A percentile compares a stretch with the other conserved stretches of the same genome.
phyloP scores from a whole-genome alignment of 2,797 vertebrate species.

The Chrosomus eos region DNA sequence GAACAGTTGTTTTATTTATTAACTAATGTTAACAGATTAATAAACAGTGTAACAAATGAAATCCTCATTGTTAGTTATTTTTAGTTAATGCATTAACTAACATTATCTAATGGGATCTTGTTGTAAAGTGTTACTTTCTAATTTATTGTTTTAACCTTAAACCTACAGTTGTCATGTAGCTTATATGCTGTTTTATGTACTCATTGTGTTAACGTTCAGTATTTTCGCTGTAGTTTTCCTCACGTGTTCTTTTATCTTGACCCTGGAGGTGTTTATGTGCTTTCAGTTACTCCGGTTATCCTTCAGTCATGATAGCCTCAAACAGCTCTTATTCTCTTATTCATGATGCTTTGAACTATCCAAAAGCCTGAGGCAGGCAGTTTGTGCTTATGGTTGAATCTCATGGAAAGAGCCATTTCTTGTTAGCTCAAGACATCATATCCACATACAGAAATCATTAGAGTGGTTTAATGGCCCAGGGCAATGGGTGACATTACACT shows the following conservation, averaged over 20 bases:
- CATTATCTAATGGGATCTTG: too few relatives aligned
- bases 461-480: not conserved
- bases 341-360: not conserved
- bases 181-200: not conserved
- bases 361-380: not conserved
- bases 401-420: conserved; percentile 14
- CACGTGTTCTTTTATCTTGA: not conserved
- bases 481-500: conserved; percentile 19
- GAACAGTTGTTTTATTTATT: not conserved
- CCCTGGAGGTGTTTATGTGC: conserved; percentile 13
- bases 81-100: not conserved
- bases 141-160: not conserved
- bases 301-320: conserved; percentile 3
- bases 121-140: not conserved
- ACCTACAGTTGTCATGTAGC: too few relatives aligned
- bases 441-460: conserved; percentile 6
- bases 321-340: not conserved
- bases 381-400: conserved; percentile 8
- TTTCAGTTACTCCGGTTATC: not conserved
- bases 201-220: not conserved
- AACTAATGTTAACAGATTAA: not conserved
- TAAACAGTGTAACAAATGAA: not conserved
- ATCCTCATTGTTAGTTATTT: not conserved
- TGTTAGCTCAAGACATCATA: not conserved
- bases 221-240: not conserved